Evolutionary conservation across 2,797 vertebrate species (phyloP).

Genomic region (Paguma larvata): DNA sequence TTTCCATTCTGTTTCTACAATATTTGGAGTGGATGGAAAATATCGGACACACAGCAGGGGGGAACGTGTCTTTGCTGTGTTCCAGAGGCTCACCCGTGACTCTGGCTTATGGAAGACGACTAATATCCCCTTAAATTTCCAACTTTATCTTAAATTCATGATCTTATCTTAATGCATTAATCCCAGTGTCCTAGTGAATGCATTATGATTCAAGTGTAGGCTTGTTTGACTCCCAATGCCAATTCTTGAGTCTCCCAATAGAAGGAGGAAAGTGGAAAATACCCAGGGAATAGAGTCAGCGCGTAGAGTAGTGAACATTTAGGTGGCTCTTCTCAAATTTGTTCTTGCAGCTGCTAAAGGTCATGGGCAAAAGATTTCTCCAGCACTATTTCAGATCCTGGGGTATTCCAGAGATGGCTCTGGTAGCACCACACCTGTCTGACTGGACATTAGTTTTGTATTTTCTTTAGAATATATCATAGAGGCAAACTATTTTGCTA

Average conservation of each 20-base stretch:
- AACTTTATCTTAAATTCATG: background rate
- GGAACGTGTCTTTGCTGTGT: background rate
- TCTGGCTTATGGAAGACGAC: background rate
- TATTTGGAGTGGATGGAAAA: background rate
- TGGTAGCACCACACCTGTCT: background rate
- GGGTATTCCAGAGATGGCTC: background rate
- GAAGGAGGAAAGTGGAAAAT: background rate
- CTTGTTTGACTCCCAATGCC: background rate
- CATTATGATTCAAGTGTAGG: background rate
- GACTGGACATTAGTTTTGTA: background rate
- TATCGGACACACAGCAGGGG: background rate
- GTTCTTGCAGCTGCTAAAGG: background rate
- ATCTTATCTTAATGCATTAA: background rate
- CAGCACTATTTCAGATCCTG: background rate
- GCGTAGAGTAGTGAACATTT: background rate
- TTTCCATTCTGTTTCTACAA: background rate
- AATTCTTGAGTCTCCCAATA: background rate
- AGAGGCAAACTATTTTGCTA: background rate
- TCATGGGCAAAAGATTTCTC: background rate
- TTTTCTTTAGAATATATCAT: background rate
- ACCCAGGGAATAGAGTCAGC: background rate
- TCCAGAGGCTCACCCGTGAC: background rate
- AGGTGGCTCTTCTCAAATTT: background rate
- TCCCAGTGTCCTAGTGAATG: background rate
- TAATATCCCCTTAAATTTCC: background rate